Conservation (phyloP, 2,797 vertebrate species). For the Prunella strophiata region DNA sequence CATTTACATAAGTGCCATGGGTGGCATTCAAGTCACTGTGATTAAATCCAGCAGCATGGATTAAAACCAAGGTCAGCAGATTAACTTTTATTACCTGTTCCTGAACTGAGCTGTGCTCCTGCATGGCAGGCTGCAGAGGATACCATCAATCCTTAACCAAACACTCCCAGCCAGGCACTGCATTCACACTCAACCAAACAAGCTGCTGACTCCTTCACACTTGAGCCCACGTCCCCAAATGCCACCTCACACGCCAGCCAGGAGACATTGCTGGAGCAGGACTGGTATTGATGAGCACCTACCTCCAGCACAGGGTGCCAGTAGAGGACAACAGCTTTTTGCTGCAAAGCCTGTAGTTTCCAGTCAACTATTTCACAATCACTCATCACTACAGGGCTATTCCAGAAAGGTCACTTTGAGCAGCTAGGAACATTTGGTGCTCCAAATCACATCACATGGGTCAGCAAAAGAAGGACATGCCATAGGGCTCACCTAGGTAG, state of each 20-base stretch:
- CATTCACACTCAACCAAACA: neutral
- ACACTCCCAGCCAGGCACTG: neutral
- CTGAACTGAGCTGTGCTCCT: neutral
- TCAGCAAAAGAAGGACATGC: neutral
- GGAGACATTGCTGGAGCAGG: neutral
- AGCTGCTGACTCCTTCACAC: neutral
- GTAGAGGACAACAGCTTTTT: neutral
- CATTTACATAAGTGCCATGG: neutral
- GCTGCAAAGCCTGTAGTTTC: neutral
- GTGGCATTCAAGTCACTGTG: neutral
- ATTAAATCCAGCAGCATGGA: neutral
- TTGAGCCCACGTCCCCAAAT: neutral
- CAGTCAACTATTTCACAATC: neutral
- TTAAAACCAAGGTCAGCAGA: constrained; percentile 41
- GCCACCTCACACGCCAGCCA: neutral
- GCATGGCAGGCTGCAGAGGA: neutral
- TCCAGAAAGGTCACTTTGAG: neutral
- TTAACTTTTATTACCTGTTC: constrained; percentile 36
- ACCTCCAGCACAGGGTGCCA: neutral
- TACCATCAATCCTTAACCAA: constrained; percentile 16
- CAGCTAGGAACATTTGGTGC: neutral
- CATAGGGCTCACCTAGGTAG: neutral
- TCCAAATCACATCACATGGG: neutral
- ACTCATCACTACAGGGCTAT: neutral
- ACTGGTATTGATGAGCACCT: neutral